Percentiles rank a stretch among this genome's conserved stretches.
Conservation (phyloP, 2,888 invertebrate genomes). For the Hydrotaea cyrtoneurina region DNA sequence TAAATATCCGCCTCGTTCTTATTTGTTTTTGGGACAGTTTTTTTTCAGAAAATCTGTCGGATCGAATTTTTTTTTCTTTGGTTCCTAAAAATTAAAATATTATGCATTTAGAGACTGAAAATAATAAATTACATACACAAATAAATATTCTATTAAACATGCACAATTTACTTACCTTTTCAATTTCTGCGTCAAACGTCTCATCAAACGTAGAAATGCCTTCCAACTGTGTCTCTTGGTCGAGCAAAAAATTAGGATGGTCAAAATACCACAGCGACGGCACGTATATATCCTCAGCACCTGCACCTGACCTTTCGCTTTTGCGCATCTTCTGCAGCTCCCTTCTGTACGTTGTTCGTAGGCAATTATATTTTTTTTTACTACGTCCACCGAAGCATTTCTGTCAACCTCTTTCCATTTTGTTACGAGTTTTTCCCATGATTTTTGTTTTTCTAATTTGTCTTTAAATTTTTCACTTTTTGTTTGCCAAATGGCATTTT, state of each 20-base stretch:
- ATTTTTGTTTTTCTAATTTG: slow-evolving; percentile 13
- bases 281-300: slow-evolving; percentile 29
- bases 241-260: slow-evolving; percentile 36
- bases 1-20: slow-evolving; percentile 31
- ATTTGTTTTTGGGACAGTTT: not conserved
- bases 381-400: slow-evolving; percentile 22
- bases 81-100: not conserved
- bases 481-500: slow-evolving; percentile 29
- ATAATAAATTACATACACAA: not conserved
- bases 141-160: not conserved
- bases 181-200: slow-evolving; percentile 1
- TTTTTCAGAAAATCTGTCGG: not conserved
- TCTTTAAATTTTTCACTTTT: slow-evolving; percentile 35
- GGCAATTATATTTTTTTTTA: slow-evolving; percentile 20
- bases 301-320: slow-evolving; percentile 14
- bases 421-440: slow-evolving; percentile 21
- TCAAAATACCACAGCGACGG: slow-evolving; percentile 54
- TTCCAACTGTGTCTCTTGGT: slow-evolving; percentile 33
- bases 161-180: not conserved
- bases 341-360: not conserved
- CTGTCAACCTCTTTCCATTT: slow-evolving; percentile 38
- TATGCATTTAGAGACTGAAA: not conserved
- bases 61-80: slow-evolving; percentile 5
- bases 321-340: not conserved
- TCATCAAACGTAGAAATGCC: slow-evolving; percentile 19